Evolutionary conservation across 2,797 vertebrate species (phyloP), one percentile per base, ranked within the genome.

Genomic region (Hydrocynus forskahlii): DNA sequence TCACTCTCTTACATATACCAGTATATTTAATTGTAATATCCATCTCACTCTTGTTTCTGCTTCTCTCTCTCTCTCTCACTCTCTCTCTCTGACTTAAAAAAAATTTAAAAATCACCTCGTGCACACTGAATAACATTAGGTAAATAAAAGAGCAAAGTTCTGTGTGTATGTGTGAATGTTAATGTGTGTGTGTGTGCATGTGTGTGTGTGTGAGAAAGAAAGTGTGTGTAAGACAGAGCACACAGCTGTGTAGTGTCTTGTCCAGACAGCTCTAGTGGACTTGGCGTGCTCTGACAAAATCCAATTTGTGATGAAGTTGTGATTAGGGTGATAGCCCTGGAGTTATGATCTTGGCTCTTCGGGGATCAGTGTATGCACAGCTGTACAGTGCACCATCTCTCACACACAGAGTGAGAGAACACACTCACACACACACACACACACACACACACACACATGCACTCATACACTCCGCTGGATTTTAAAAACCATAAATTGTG

Each of bases 201-300:
- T 38, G 43, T 40, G 57, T 52, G 54, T 52, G 57, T 38, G 19
- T n/a, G 72, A 16, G 7, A 23, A 12, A 77, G 40, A 43, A 59
- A 81, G 16, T 80, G 69, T 70, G 67, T 45, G 60, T 54, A 57
- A 73, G 67, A 74, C 60, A 78, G 79, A 81, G 75, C 78, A 81
- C 85, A 55, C 97, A 97, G 96, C 97, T 97, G 96, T 83, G 85
- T 88, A 87, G 76, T 89, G 92, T 96, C 95, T 89, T 71, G 88
- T 79, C 14, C 84, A 83, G 88, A 88, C 87, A 86, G 88, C 89
- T 93, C 93, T 93, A 94, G 91, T 86, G 80, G 89, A 94, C 91
- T 92, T 90, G 94, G 92, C 94, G 48, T 93, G 85, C 92, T 94
- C 94, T 95, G 95, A 94, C 94, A 93, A 92, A 88, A 94, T 87